Evolutionary conservation across 2,888 invertebrate species (phyloP), one percentile per base, ranked within the genome.

Genomic region (Lochmaea capreae): DNA sequence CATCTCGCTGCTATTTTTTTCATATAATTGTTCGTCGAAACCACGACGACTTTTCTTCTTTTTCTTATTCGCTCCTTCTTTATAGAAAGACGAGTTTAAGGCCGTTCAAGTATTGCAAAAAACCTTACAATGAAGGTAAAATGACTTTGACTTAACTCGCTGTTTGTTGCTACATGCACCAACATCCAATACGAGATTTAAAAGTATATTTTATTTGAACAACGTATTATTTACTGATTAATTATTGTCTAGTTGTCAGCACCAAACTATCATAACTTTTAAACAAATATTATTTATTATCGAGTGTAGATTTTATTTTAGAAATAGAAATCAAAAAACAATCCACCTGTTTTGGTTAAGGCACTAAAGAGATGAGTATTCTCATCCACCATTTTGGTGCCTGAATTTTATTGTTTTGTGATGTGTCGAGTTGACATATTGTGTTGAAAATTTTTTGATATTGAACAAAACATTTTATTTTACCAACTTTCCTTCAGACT

Each of bases 21-120:
- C 73, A 74, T 76, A 72, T 76, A 76, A 77, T 77, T 76, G 75
- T 76, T 75, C 77, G 71, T 65, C 73, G 76, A 76, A 74, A 72
- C 70, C 76, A 71, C 72, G 72, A 62, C 74, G 71, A 72, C 74
- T 71, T 67, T 71, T 59, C 65, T 69, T 72, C 65, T 69, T 61
- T 63, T 74, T 69, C 68, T 57, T 71, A 71, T 65, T 75, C 62
- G 59, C 43, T 58, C 43, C 69, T 67, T 69, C 75, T 72, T 74
- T 67, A 69, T 68, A 66, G 75, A 75, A 75, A 72, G 75, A 75
- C 72, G 75, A 75, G 75, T 75, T 75, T 75, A 75, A 75, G 75
- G 75, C 72, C 75, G 75, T 75, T 75, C 75, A 68, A 68, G 68
- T 62, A 71, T 59, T 52, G 65, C 73, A 75, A 75, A 75, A 75